Conservation (phyloP, 2,888 invertebrate genomes). For the Amiota minor region DNA sequence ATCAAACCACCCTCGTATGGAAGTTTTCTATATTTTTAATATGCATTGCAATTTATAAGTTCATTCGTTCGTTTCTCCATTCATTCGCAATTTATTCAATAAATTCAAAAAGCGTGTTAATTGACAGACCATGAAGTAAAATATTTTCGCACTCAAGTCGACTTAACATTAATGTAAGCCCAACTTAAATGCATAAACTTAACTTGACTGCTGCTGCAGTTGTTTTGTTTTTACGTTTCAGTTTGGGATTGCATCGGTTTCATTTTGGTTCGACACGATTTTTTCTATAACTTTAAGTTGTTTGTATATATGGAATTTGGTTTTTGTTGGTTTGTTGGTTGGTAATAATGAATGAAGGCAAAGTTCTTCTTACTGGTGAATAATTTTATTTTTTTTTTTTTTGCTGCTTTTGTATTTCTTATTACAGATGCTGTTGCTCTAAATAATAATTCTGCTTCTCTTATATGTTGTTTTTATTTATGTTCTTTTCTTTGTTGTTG, state of each 20-base stretch:
- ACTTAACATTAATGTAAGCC: background rate
- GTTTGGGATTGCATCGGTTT: constrained; percentile 2
- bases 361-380: background rate
- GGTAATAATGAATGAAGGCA: constrained; percentile 11
- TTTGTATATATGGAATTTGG: background rate
- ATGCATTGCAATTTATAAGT: background rate
- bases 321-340: background rate
- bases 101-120: constrained; percentile 67
- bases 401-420: background rate
- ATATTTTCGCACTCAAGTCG: constrained; percentile 24
- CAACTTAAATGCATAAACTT: background rate
- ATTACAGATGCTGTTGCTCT: background rate
- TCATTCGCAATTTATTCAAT: constrained; percentile 61
- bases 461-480: background rate
- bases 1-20: too few species aligned
- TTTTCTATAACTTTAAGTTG: background rate
- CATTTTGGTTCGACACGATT: background rate
- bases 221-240: background rate
- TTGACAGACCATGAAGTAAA: constrained; percentile 65
- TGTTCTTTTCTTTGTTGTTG: background rate
- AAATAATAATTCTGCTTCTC: background rate
- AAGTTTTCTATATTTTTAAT: too few species aligned
- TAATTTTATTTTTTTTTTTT: background rate
- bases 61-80: constrained; percentile 21
- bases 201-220: background rate